A percentile compares a stretch with the other conserved stretches of the same genome.
phyloP scores from a whole-genome alignment of 2,888 invertebrate species.

The Eupelmus urozonus region DNA sequence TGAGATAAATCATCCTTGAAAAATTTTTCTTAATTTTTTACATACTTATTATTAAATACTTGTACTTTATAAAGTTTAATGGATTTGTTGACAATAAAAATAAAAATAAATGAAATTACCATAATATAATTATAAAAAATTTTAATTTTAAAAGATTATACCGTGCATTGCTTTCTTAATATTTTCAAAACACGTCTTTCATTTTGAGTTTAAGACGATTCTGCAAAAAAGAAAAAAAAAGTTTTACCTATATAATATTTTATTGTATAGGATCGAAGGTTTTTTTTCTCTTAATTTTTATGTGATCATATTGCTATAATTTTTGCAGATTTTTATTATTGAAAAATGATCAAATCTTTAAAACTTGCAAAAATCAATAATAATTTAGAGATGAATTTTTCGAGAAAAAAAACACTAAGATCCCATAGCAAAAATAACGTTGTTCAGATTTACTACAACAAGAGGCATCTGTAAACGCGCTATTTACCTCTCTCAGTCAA shows the following conservation, averaged over 20 bases:
- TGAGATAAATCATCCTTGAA: slow-evolving; percentile 16
- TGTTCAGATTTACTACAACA: slow-evolving; percentile 13
- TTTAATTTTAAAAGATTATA: slow-evolving; percentile 5
- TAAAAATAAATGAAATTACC: neutral
- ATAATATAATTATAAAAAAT: slow-evolving; percentile 6
- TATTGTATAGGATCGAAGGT: neutral
- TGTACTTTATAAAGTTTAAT: too few relatives aligned
- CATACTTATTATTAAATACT: too few relatives aligned
- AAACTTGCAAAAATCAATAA: neutral
- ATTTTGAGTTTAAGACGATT: too few relatives aligned
- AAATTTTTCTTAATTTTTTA: too few relatives aligned
- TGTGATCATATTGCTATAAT: too few relatives aligned
- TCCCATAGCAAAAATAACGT: slow-evolving; percentile 4
- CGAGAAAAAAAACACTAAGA: neutral
- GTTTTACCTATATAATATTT: neutral
- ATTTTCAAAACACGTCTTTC: neutral
- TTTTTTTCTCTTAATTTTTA: neutral
- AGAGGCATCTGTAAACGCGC: neutral
- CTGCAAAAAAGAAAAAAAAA: too few relatives aligned
- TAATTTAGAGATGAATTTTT: neutral
- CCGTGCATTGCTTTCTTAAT: neutral
- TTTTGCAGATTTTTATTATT: neutral
- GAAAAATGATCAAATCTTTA: neutral
- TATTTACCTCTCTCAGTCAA: slow-evolving; percentile 25
- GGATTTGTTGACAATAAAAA: too few relatives aligned